These are phyloP conservation scores for Acrocephalus scirpaceus DNA, from an alignment of 2,797 vertebrate species.

Conservation along the genomic window DNA sequence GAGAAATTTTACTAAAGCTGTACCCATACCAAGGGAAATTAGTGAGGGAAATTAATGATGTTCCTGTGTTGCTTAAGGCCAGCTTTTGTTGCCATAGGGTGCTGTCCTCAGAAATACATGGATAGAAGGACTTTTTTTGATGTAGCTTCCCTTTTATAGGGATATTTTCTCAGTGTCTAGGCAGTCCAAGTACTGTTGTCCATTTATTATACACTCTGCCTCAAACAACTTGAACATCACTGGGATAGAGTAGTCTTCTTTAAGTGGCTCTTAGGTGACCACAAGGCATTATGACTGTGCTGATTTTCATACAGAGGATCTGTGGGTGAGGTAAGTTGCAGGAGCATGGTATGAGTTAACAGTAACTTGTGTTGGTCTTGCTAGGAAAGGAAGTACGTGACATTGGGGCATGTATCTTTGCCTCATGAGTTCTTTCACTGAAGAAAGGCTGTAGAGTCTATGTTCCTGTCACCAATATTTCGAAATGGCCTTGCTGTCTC, in stretches of 20 bases:
- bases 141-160: neutral
- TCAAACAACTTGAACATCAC: neutral
- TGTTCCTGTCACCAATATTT: neutral
- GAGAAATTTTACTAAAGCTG: neutral
- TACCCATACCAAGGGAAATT: neutral
- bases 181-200: neutral
- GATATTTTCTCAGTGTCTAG: neutral
- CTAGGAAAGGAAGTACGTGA: neutral
- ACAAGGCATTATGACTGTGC: neutral
- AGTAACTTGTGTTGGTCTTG: neutral
- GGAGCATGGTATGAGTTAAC: neutral
- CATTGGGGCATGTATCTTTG: neutral
- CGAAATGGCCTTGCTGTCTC: neutral
- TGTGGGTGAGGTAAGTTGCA: accelerated
- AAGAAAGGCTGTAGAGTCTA: neutral
- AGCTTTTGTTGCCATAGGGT: neutral
- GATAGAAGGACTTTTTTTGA: neutral
- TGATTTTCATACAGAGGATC: neutral
- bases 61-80: neutral
- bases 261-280: neutral
- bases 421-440: neutral
- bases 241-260: neutral
- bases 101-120: neutral
- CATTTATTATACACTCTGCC: neutral
- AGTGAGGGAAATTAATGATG: neutral